Evolutionary conservation across 1,140 invertebrate genomes (phyloP).

Genomic region (Pantala flavescens): DNA sequence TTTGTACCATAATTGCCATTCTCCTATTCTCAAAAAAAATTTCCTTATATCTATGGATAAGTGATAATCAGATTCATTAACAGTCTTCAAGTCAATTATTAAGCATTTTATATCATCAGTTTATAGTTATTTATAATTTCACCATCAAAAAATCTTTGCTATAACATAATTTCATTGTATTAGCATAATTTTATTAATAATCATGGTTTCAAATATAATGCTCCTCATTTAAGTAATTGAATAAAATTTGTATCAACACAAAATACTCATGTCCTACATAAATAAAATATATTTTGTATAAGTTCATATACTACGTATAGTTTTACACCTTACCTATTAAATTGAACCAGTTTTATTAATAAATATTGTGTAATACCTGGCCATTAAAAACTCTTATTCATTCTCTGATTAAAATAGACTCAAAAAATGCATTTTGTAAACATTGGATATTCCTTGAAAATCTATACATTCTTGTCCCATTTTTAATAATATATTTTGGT

Average conservation of each 20-base stretch:
- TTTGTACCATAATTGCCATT: too few relatives aligned
- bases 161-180: too few relatives aligned
- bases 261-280: background rate
- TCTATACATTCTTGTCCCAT: background rate
- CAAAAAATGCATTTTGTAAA: background rate
- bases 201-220: background rate
- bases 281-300: slow-evolving; percentile 6
- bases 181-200: background rate
- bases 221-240: background rate
- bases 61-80: too few relatives aligned
- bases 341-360: background rate
- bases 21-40: too few relatives aligned
- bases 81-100: too few relatives aligned
- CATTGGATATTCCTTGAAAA: background rate
- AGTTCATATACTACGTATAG: background rate
- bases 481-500: background rate
- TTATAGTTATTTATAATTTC: too few relatives aligned
- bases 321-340: background rate
- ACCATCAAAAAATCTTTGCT: too few relatives aligned
- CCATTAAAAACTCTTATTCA: background rate
- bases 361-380: background rate
- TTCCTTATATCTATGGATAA: too few relatives aligned
- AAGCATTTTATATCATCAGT: too few relatives aligned
- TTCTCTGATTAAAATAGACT: background rate
- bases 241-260: background rate